These are phyloP conservation scores for Ctenomys sociabilis DNA, from an alignment of 2,113 vertebrate genomes.

Conservation along the genomic window DNA sequence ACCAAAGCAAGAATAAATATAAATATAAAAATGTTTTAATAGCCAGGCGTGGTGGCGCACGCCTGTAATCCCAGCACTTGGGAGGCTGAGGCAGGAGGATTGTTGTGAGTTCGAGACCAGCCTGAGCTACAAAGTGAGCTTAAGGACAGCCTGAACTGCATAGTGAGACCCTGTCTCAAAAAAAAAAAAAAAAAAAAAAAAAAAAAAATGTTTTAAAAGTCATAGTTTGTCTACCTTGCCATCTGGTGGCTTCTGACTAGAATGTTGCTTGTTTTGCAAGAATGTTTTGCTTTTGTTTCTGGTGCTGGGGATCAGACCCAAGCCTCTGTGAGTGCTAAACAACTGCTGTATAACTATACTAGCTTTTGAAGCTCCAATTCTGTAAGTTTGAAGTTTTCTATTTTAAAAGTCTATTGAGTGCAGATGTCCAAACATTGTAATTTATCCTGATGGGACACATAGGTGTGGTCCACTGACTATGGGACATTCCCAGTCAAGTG, in stretches of 20 bases:
- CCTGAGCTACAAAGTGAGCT: not conserved
- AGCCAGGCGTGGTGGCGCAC: not conserved
- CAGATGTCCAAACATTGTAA: not conserved
- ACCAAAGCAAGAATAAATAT: too few species aligned
- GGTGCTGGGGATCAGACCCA: not conserved
- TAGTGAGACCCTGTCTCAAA: not conserved
- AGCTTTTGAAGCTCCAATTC: not conserved
- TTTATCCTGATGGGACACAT: not conserved
- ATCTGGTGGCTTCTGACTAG: not conserved
- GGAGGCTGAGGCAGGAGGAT: not conserved
- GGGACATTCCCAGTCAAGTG: not conserved
- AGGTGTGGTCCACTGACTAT: not conserved
- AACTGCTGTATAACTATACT: not conserved
- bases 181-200: not conserved
- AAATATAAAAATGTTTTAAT: too few species aligned
- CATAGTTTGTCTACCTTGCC: not conserved
- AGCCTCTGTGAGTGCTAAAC: not conserved
- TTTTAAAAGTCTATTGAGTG: not conserved
- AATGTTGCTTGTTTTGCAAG: not conserved
- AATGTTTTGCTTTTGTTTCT: not conserved
- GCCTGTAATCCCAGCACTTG: not conserved
- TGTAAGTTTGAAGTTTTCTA: conserved; percentile 20
- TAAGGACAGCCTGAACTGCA: not conserved
- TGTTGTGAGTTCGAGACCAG: not conserved
- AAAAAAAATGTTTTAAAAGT: not conserved